Percentiles rank a stretch among this genome's conserved stretches.
Evolutionary conservation across 2,113 vertebrate species (phyloP).

Genomic region (Periophthalmus modestus): DNA sequence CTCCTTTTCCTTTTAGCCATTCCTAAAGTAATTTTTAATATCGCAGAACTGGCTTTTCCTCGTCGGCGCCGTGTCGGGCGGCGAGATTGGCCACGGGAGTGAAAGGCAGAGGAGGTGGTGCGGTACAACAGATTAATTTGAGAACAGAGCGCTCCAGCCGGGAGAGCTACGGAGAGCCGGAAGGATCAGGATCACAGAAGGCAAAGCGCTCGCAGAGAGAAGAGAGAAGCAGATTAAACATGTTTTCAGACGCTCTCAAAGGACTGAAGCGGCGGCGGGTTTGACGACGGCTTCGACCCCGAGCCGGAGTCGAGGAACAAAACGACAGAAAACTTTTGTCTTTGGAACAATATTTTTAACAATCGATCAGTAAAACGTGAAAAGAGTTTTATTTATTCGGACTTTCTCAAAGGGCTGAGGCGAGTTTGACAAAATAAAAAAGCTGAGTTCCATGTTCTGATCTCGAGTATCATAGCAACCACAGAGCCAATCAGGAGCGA

Average conservation of each 20-base stretch:
- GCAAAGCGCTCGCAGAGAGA: conserved; percentile 47
- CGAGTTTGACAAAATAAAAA: no score
- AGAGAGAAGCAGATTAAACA: conserved; percentile 65
- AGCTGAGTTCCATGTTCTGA: no score
- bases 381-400: no score
- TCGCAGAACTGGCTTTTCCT: conserved; percentile 17
- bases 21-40: conserved; percentile 17
- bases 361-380: no score
- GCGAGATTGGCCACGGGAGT: conserved; percentile 29
- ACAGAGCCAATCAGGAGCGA: no score
- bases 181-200: conserved; percentile 62
- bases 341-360: no score
- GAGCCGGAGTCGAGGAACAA: no score
- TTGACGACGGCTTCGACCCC: conserved; percentile 19
- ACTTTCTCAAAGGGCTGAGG: no score
- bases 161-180: conserved; percentile 58
- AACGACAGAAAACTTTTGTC: no score
- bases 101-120: conserved; percentile 52
- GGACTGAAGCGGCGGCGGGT: conserved; percentile 30
- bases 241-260: conserved; percentile 60
- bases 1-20: not conserved
- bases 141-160: conserved; percentile 64
- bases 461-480: no score
- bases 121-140: conserved; percentile 76
- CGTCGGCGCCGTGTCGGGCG: conserved; percentile 11